Conservation (phyloP, 2,888 invertebrate species). For the Orthosia incerta region DNA sequence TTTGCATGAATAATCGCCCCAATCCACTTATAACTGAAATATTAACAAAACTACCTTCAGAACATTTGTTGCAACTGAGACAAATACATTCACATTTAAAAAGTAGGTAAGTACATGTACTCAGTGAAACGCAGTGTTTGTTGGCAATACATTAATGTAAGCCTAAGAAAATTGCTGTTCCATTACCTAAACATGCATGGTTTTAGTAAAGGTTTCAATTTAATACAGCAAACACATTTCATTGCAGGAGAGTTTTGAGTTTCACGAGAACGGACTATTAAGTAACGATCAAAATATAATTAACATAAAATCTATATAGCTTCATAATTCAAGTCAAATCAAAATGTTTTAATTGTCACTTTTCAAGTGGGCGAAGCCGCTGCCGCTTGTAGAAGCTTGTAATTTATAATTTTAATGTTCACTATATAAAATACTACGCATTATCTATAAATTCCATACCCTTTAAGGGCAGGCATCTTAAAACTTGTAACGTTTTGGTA, state of each 20-base stretch:
- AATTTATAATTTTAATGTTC: not conserved
- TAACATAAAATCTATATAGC: not conserved
- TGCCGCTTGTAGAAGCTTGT: not conserved
- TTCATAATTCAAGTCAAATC: no score
- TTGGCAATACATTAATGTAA: not conserved
- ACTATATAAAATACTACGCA: not conserved
- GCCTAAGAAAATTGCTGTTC: not conserved
- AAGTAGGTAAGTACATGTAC: not conserved
- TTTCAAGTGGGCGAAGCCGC: no score
- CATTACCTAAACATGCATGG: no score
- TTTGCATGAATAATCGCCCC: constrained; percentile 62
- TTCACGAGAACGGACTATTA: not conserved
- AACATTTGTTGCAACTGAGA: not conserved
- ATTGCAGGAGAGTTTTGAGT: not conserved
- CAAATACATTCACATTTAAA: not conserved
- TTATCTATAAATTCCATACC: not conserved
- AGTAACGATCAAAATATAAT: not conserved
- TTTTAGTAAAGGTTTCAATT: no score
- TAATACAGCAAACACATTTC: no score
- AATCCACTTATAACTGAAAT: constrained; percentile 67
- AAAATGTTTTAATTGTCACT: no score
- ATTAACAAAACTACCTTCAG: not conserved
- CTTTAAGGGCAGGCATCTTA: not conserved
- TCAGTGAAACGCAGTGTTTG: not conserved
- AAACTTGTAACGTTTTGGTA: not conserved